Conservation (phyloP, 1,140 invertebrate genomes). For the Paraescarpia echinospica region DNA sequence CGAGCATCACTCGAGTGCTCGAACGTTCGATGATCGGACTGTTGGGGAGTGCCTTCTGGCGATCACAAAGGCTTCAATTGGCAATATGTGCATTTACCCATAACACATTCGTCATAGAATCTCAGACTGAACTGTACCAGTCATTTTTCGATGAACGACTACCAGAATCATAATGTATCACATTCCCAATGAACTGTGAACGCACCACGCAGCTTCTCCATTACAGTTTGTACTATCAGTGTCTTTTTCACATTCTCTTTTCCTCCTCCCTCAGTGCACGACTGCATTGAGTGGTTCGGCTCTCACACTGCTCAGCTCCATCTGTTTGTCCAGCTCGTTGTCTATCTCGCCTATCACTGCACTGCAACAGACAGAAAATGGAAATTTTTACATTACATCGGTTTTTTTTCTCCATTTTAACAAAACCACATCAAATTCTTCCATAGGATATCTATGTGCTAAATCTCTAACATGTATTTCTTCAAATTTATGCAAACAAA, state of each 20-base stretch:
- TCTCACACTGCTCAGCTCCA: constrained; percentile 82
- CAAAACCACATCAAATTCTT: too few relatives aligned
- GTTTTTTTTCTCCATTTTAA: too few relatives aligned
- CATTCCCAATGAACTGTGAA: neutral
- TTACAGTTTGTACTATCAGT: neutral
- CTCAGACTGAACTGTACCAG: neutral
- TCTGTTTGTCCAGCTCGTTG: constrained; percentile 81
- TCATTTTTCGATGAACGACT: neutral
- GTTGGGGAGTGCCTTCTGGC: too few relatives aligned
- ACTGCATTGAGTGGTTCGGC: constrained; percentile 88
- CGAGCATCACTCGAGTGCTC: too few relatives aligned
- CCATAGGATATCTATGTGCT: too few relatives aligned
- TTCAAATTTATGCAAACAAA: too few relatives aligned
- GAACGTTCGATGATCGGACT: too few relatives aligned
- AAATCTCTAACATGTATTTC: too few relatives aligned
- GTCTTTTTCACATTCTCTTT: neutral
- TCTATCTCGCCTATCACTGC: constrained; percentile 90
- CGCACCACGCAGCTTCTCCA: neutral
- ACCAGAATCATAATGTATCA: neutral
- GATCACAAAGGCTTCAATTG: neutral
- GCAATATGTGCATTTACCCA: neutral
- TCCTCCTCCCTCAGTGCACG: constrained; percentile 67
- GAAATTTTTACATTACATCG: constrained; percentile 2
- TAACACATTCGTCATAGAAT: neutral
- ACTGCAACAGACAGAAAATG: constrained; percentile 55